phyloP scores from a whole-genome alignment of 2,113 vertebrate species.

The Alethe diademata region DNA sequence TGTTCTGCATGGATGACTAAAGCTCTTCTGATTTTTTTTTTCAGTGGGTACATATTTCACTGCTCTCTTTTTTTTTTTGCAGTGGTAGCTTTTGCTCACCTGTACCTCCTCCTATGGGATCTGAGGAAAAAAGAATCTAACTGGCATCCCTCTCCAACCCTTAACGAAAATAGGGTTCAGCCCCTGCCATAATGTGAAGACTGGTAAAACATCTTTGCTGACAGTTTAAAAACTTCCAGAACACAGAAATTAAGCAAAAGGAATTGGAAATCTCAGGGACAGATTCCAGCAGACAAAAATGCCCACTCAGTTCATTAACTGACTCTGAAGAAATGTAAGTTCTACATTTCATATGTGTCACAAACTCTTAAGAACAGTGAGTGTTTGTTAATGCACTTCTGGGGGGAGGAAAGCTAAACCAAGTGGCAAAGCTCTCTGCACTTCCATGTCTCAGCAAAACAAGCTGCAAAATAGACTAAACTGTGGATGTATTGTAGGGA shows the following conservation, averaged over 20 bases:
- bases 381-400: not conserved
- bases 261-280: not conserved
- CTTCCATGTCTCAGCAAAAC: not conserved
- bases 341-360: not conserved
- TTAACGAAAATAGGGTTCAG: not conserved
- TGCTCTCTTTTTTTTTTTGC: not conserved
- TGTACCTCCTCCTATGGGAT: not conserved
- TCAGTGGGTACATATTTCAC: not conserved
- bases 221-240: not conserved
- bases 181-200: not conserved
- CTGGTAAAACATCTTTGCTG: not conserved
- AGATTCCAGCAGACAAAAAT: not conserved
- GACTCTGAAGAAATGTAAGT: not conserved
- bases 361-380: not conserved
- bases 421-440: not conserved
- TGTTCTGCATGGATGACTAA: conserved; percentile 20
- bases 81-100: not conserved
- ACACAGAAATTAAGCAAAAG: conserved; percentile 1
- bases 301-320: not conserved
- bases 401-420: not conserved
- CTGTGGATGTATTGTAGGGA: not conserved
- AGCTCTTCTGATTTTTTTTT: not conserved
- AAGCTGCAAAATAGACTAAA: not conserved
- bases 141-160: not conserved
- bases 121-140: not conserved